Evolutionary conservation across 1,140 invertebrate genomes (phyloP).

Genomic region (Achroia grisella): DNA sequence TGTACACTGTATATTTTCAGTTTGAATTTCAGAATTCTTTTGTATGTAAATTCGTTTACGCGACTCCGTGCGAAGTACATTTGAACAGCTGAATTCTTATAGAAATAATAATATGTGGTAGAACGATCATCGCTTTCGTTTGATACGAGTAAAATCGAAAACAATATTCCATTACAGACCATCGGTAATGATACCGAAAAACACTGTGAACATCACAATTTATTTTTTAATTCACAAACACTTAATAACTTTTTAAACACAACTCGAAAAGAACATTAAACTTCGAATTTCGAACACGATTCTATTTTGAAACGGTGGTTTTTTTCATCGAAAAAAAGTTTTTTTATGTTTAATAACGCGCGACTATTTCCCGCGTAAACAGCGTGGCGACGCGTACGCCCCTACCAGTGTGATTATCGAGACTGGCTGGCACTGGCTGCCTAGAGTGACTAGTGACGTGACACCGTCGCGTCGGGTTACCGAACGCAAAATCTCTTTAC

Average conservation of each 20-base stretch:
- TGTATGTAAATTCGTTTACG: conserved; percentile 22
- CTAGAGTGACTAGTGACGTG: conserved; percentile 10
- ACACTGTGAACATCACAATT: not conserved
- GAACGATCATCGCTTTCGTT: conserved; percentile 33
- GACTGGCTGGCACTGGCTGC: conserved; percentile 21
- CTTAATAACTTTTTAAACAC: not conserved
- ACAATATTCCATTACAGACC: conserved; percentile 4
- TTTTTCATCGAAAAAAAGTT: conserved; percentile 1
- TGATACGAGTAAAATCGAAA: not conserved
- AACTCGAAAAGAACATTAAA: not conserved
- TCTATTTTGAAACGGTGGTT: not conserved
- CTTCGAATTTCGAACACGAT: no score
- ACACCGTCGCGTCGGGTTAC: conserved; percentile 5
- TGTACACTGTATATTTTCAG: conserved; percentile 14
- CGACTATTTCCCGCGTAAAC: conserved; percentile 23
- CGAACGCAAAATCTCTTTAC: conserved; percentile 9
- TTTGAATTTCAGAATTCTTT: conserved; percentile 24
- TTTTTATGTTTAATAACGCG: conserved; percentile 21
- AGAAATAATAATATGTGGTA: conserved; percentile 14
- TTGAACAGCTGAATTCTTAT: conserved; percentile 30
- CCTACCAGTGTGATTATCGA: conserved; percentile 2
- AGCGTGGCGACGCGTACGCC: conserved; percentile 12
- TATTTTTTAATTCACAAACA: not conserved
- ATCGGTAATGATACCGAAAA: not conserved
- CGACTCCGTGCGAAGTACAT: conserved; percentile 17